These are phyloP conservation scores for Syrphus vitripennis DNA, from an alignment of 2,888 invertebrate genomes.

Conservation along the genomic window DNA sequence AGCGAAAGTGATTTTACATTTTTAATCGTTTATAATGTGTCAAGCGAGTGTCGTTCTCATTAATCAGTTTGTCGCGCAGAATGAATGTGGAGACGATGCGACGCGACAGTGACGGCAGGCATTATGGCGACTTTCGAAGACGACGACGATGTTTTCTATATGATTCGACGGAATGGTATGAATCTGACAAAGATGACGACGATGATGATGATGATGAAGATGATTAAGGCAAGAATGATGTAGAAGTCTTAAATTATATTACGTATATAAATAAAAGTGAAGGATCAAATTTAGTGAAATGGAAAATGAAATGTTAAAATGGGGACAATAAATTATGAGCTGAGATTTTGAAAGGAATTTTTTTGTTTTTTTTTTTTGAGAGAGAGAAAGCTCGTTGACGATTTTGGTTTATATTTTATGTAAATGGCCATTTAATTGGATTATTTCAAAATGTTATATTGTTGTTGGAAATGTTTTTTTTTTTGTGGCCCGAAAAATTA, in stretches of 20 bases:
- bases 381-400: neutral
- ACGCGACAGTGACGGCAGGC: slow-evolving; percentile 21
- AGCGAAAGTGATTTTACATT: slow-evolving; percentile 60
- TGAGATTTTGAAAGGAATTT: neutral
- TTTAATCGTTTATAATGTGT: slow-evolving; percentile 61
- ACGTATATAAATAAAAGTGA: slow-evolving; percentile 23
- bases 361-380: no score
- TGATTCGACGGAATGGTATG: neutral
- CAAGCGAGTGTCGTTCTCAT: slow-evolving; percentile 61
- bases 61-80: slow-evolving; percentile 55
- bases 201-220: slow-evolving; percentile 25
- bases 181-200: slow-evolving; percentile 19
- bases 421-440: neutral
- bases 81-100: slow-evolving; percentile 44
- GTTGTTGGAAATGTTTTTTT: no score
- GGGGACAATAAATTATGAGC: slow-evolving; percentile 15
- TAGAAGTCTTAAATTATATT: slow-evolving; percentile 35
- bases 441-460: neutral
- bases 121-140: neutral
- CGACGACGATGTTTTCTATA: neutral
- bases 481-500: no score
- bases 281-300: slow-evolving; percentile 11
- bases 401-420: neutral
- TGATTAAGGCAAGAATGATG: slow-evolving; percentile 47
- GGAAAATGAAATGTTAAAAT: slow-evolving; percentile 20